These are phyloP conservation scores for Corythornis madagascariensis DNA, from an alignment of 2,113 vertebrate genomes.

Conservation along the genomic window DNA sequence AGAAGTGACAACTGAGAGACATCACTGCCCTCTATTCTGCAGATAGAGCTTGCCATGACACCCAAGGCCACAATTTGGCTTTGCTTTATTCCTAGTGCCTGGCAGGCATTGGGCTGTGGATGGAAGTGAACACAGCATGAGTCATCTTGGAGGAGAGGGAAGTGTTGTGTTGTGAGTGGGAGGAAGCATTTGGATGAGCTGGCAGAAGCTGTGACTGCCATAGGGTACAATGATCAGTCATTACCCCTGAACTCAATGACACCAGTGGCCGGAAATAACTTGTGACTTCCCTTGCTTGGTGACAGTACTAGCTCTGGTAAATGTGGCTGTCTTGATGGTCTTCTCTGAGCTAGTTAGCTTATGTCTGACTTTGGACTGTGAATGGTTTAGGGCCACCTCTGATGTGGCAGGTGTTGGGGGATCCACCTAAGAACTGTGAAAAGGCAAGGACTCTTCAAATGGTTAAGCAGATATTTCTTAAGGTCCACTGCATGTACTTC, in stretches of 20 bases:
- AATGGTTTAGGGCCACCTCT: background rate
- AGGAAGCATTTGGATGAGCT: constrained; percentile 54
- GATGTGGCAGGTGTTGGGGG: background rate
- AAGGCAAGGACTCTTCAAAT: background rate
- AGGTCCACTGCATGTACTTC: background rate
- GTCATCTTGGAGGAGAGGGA: constrained; percentile 24
- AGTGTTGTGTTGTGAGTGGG: constrained; percentile 30
- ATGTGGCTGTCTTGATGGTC: background rate
- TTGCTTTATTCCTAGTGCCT: background rate
- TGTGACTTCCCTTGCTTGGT: background rate
- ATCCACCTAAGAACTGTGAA: background rate
- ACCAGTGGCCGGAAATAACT: background rate
- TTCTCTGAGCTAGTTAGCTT: background rate
- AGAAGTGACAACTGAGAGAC: background rate
- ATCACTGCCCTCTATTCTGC: background rate
- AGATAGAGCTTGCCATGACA: background rate
- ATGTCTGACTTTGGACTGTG: background rate
- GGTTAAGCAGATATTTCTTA: background rate
- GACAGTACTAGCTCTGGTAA: background rate
- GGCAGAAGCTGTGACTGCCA: constrained; percentile 31
- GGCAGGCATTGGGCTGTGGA: background rate
- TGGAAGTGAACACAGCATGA: constrained; percentile 9
- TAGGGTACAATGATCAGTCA: background rate
- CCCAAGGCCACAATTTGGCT: background rate
- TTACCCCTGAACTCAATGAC: background rate